Conservation (phyloP, 64 coral and sea anemone genomes). For the Hydrozoanthus tunicans region DNA sequence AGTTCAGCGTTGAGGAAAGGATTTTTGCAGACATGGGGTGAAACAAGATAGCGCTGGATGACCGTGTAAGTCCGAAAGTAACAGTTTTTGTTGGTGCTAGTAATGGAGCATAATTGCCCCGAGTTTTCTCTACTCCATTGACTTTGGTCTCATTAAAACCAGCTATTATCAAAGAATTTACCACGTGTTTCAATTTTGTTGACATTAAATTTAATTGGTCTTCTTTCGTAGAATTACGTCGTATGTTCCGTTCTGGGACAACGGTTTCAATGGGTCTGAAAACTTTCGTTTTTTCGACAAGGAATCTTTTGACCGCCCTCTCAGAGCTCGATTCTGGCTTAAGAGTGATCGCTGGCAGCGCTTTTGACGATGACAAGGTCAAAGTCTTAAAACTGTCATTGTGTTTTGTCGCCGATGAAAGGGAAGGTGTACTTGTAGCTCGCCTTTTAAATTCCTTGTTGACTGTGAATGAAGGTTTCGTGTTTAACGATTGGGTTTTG, state of each 20-base stretch:
- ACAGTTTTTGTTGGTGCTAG: background rate
- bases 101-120: background rate
- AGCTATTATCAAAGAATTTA: background rate
- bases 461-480: background rate
- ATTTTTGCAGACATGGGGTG: too few relatives aligned
- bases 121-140: background rate
- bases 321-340: constrained; percentile 17
- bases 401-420: background rate
- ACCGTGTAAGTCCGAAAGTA: too few relatives aligned
- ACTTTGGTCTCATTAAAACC: background rate
- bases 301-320: too few relatives aligned
- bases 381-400: background rate
- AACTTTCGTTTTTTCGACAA: background rate
- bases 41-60: too few relatives aligned
- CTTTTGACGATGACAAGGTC: background rate
- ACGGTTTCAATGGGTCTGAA: background rate
- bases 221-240: too few relatives aligned
- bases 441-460: background rate
- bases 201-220: background rate
- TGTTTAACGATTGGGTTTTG: background rate
- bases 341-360: background rate
- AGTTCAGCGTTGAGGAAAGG: too few relatives aligned
- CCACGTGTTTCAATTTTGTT: background rate
- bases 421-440: background rate
- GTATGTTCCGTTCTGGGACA: background rate